Percentiles rank a stretch among this genome's conserved stretches.
phyloP scores from a whole-genome alignment of 2,113 vertebrate genomes.

The Fulica atra region DNA sequence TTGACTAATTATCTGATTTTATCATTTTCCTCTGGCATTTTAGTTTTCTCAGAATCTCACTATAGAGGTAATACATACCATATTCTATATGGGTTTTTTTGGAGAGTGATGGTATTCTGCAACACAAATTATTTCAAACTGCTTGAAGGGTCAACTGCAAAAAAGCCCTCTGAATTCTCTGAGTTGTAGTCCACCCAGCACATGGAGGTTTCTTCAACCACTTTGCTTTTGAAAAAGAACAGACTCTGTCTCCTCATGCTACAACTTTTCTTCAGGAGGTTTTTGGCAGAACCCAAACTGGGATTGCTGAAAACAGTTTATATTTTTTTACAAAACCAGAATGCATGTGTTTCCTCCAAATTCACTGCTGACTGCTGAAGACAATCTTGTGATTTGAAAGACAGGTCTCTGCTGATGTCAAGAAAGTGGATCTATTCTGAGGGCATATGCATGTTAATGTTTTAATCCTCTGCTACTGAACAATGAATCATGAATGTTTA shows the following conservation, averaged over 20 bases:
- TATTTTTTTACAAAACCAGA: neutral
- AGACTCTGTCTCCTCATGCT: neutral
- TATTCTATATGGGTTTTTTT: neutral
- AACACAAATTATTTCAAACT: neutral
- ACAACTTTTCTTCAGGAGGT: neutral
- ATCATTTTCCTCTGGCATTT: neutral
- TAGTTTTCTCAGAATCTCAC: neutral
- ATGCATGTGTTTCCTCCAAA: neutral
- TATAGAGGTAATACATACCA: neutral
- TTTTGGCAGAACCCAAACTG: neutral
- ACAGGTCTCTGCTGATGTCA: neutral
- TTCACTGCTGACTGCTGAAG: neutral
- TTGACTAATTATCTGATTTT: neutral
- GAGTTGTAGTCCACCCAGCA: neutral
- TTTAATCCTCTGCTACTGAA: neutral
- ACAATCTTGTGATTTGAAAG: neutral
- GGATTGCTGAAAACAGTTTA: neutral
- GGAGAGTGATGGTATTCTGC: neutral
- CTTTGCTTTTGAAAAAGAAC: neutral
- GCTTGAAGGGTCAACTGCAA: neutral
- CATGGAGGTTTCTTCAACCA: neutral
- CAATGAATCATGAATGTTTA: neutral
- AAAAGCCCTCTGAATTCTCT: neutral
- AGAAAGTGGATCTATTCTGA: neutral
- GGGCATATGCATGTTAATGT: neutral